phyloP scores from a whole-genome alignment of 2,888 invertebrate species.

The Cheilosia urbana region DNA sequence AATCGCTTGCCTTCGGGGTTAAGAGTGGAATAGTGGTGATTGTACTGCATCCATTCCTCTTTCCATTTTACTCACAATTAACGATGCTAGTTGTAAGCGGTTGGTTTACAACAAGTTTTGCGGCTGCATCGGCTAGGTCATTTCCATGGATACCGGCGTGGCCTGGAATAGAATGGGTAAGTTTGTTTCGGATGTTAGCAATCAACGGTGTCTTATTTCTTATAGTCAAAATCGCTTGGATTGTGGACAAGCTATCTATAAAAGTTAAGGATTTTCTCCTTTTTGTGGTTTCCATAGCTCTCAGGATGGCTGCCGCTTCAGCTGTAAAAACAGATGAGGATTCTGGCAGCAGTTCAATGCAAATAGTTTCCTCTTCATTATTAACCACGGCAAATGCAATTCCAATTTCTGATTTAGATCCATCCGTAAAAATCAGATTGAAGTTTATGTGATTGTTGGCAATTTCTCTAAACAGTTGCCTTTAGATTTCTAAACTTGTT shows the following conservation, averaged over 20 bases:
- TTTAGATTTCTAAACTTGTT: too few relatives aligned
- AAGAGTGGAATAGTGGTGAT: not conserved
- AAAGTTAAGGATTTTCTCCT: constrained; percentile 23
- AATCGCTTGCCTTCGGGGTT: not conserved
- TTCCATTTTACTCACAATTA: too few relatives aligned
- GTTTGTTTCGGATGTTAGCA: too few relatives aligned
- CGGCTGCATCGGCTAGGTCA: not conserved
- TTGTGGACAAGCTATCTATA: constrained; percentile 35
- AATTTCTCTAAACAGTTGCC: too few relatives aligned
- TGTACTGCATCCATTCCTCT: not conserved
- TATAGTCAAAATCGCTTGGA: constrained; percentile 1
- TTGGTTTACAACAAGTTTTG: not conserved
- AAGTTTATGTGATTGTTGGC: too few relatives aligned
- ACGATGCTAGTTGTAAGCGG: too few relatives aligned
- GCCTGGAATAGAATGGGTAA: too few relatives aligned
- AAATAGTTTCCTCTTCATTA: constrained; percentile 15
- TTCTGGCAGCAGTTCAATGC: constrained; percentile 1
- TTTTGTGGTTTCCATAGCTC: too few relatives aligned
- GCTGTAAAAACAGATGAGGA: constrained; percentile 42
- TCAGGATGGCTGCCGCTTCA: constrained; percentile 25
- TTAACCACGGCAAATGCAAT: too few relatives aligned
- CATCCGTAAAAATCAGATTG: too few relatives aligned
- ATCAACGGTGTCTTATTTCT: too few relatives aligned
- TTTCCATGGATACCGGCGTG: not conserved
- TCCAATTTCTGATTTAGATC: too few relatives aligned